Evolutionary conservation across 1,140 invertebrate genomes (phyloP).

Genomic region (Heterodera carotae): DNA sequence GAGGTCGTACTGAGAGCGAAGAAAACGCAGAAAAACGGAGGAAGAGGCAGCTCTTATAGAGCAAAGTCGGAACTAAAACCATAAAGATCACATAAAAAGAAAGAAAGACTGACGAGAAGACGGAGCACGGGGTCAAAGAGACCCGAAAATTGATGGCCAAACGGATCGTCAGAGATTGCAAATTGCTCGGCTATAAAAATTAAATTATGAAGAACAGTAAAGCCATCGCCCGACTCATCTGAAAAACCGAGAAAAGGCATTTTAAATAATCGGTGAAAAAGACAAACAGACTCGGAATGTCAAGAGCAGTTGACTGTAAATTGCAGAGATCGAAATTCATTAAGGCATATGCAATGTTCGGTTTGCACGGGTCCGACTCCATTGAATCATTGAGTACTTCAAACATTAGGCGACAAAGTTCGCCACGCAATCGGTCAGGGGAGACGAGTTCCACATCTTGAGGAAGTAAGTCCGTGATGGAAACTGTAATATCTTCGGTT

Average conservation of each 20-base stretch:
- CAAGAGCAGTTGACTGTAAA: conserved; percentile 22
- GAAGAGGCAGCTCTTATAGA: conserved; percentile 32
- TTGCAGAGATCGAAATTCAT: conserved; percentile 40
- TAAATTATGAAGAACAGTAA: conserved; percentile 38
- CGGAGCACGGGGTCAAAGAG: conserved; percentile 42
- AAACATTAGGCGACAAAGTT: conserved; percentile 41
- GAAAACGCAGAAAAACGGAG: conserved; percentile 34
- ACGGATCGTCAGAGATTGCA: conserved; percentile 25
- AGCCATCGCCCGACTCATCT: conserved; percentile 18
- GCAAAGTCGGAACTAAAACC: conserved; percentile 36
- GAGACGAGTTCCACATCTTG: conserved; percentile 16
- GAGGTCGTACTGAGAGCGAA: conserved; percentile 44
- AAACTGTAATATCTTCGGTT: conserved; percentile 27
- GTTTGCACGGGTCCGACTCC: conserved; percentile 27
- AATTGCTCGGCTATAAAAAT: conserved; percentile 31
- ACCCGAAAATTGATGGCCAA: conserved; percentile 33
- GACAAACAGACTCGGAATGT: conserved; percentile 21
- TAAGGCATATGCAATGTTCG: conserved; percentile 42
- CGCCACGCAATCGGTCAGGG: conserved; percentile 33
- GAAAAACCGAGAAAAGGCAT: conserved; percentile 20
- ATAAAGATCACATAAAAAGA: not conserved
- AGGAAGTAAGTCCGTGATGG: conserved; percentile 26
- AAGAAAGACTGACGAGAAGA: conserved; percentile 16
- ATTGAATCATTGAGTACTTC: conserved; percentile 44
- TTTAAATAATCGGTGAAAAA: not conserved